phyloP scores from a whole-genome alignment of 1,140 invertebrate species.

The Samia ricini region DNA sequence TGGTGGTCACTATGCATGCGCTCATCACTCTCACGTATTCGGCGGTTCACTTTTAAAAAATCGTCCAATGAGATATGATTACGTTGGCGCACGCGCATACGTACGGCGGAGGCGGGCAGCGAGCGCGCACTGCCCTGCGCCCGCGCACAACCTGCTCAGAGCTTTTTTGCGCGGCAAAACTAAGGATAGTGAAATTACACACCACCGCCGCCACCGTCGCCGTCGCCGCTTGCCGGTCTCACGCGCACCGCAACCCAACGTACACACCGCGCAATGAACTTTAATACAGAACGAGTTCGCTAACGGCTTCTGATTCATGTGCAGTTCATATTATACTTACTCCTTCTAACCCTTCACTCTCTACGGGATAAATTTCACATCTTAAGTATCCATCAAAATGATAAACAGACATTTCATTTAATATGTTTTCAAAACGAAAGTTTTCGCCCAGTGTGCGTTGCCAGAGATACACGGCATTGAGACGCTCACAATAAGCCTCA shows the following conservation, averaged over 20 bases:
- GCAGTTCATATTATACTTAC: background rate
- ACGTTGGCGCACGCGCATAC: slow-evolving; percentile 25
- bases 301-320: background rate
- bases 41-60: background rate
- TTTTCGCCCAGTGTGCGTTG: too few relatives aligned
- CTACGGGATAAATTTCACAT: too few relatives aligned
- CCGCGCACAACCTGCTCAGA: slow-evolving; percentile 30
- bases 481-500: too few relatives aligned
- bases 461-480: too few relatives aligned
- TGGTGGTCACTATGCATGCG: background rate
- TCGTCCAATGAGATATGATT: slow-evolving; percentile 11
- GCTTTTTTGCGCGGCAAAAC: slow-evolving; percentile 50
- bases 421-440: too few relatives aligned
- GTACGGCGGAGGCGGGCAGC: slow-evolving; percentile 33
- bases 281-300: background rate
- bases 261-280: background rate
- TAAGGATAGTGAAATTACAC: slow-evolving; percentile 38
- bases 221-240: slow-evolving; percentile 26
- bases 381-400: background rate
- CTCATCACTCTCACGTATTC: background rate
- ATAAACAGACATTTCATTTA: background rate
- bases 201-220: too few relatives aligned
- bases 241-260: background rate
- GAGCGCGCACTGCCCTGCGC: slow-evolving; percentile 44
- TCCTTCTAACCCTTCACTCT: background rate